Percentiles rank a stretch among this genome's conserved stretches.
Conservation (phyloP, 2,113 vertebrate species). For the Misgurnus anguillicaudatus region DNA sequence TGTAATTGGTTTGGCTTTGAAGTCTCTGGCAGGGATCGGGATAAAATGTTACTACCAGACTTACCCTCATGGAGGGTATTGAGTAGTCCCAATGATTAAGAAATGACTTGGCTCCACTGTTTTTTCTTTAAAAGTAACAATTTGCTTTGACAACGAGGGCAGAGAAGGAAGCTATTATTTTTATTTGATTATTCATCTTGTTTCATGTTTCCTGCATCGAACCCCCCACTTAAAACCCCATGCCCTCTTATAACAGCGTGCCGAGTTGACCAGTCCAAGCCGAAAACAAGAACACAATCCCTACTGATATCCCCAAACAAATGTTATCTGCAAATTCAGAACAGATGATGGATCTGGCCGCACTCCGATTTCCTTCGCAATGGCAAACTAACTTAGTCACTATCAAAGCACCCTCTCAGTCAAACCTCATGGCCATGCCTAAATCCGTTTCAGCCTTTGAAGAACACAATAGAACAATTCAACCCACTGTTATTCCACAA, state of each 20-base stretch:
- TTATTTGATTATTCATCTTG: conserved; percentile 67
- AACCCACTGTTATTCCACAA: conserved; percentile 5
- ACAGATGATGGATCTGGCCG: conserved; percentile 42
- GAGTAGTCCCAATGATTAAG: conserved; percentile 56
- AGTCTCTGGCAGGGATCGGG: conserved; percentile 58
- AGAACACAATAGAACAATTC: conserved; percentile 26
- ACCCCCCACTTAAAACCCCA: conserved; percentile 1
- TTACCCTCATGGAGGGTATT: conserved; percentile 53
- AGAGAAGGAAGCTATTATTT: conserved; percentile 61
- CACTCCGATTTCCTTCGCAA: not conserved
- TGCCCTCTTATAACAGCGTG: conserved; percentile 46
- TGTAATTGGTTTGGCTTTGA: conserved; percentile 68
- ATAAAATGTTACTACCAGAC: conserved; percentile 52
- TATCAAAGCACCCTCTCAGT: conserved; percentile 33
- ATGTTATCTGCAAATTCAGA: conserved; percentile 55
- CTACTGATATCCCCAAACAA: conserved; percentile 46
- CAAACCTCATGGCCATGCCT: conserved; percentile 13
- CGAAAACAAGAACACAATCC: conserved; percentile 49
- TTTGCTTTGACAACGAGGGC: conserved; percentile 63
- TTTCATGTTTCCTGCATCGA: conserved; percentile 58
- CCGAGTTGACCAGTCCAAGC: conserved; percentile 48
- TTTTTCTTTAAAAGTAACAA: conserved; percentile 55
- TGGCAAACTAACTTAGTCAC: conserved; percentile 42
- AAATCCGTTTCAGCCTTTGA: conserved; percentile 14
- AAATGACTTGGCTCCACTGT: conserved; percentile 57